These are phyloP conservation scores for Phrynocephalus guinanensis DNA, from an alignment of 2,797 vertebrate species.

Conservation along the genomic window DNA sequence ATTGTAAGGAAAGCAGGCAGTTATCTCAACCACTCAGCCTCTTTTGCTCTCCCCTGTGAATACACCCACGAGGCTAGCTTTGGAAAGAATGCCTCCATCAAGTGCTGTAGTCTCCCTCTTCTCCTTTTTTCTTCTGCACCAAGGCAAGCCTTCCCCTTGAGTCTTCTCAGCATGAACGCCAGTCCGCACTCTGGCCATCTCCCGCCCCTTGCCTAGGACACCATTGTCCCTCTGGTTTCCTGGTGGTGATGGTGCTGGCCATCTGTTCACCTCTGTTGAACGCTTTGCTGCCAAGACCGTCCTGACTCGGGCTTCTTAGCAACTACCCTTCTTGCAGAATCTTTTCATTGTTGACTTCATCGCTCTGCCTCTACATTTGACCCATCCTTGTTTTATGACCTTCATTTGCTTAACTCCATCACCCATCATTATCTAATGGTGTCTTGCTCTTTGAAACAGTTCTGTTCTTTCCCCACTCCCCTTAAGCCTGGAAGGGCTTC, in stretches of 20 bases:
- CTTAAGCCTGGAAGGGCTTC: too few species aligned
- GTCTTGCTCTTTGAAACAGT: too few species aligned
- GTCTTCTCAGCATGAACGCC: not conserved
- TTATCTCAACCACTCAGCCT: constrained; percentile 15
- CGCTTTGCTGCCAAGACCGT: not conserved
- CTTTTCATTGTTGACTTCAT: not conserved
- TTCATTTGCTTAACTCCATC: too few species aligned
- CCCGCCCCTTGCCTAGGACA: not conserved
- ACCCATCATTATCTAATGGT: too few species aligned
- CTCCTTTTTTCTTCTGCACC: not conserved
- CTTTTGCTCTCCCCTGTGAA: constrained; percentile 7
- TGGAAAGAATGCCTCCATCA: not conserved
- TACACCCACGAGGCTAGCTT: not conserved
- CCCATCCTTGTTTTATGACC: too few species aligned
- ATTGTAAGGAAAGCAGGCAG: constrained; percentile 13
- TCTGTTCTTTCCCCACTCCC: too few species aligned
- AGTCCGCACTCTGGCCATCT: not conserved
- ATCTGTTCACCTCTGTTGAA: not conserved
- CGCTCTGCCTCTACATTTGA: too few species aligned
- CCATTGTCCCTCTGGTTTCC: not conserved
- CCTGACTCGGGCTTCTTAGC: not conserved
- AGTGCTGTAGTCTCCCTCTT: not conserved
- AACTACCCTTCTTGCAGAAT: not conserved
- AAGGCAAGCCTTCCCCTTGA: not conserved
- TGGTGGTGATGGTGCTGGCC: not conserved